Conservation (phyloP, 2,113 vertebrate species). For the Pluvianellus socialis region DNA sequence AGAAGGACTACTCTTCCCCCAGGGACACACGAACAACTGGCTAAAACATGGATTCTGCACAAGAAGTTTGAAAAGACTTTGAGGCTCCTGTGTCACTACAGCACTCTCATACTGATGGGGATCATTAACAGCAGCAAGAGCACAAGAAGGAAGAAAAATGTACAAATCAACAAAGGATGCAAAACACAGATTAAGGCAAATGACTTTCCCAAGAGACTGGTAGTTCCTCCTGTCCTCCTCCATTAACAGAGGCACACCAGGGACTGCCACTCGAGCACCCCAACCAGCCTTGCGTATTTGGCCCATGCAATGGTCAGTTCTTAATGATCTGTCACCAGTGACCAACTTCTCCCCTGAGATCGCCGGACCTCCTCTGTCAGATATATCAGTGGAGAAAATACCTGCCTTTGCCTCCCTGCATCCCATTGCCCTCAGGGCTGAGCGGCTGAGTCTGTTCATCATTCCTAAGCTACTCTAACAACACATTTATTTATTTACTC, state of each 20-base stretch:
- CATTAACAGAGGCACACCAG: background rate
- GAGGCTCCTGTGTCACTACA: background rate
- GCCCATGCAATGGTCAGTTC: background rate
- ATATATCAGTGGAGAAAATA: background rate
- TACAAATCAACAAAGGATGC: background rate
- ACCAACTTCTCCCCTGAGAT: background rate
- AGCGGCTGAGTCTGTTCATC: constrained; percentile 10
- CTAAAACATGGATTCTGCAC: background rate
- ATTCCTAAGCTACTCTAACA: constrained; percentile 21
- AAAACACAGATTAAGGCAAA: background rate
- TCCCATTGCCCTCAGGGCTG: background rate
- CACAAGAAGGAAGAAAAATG: background rate
- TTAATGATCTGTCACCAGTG: background rate
- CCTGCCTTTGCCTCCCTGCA: background rate
- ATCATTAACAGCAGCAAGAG: background rate
- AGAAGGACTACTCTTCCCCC: background rate
- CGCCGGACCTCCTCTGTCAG: background rate
- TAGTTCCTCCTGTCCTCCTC: background rate
- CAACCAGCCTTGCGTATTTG: background rate
- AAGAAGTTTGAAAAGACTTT: background rate
- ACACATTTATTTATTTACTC: constrained; percentile 66
- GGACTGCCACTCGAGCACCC: background rate
- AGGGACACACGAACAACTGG: background rate
- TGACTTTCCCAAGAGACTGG: background rate
- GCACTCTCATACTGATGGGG: background rate